A percentile compares a stretch with the other conserved stretches of the same genome.
Evolutionary conservation across 2,113 vertebrate species (phyloP).

Genomic region (Pseudopodoces humilis): DNA sequence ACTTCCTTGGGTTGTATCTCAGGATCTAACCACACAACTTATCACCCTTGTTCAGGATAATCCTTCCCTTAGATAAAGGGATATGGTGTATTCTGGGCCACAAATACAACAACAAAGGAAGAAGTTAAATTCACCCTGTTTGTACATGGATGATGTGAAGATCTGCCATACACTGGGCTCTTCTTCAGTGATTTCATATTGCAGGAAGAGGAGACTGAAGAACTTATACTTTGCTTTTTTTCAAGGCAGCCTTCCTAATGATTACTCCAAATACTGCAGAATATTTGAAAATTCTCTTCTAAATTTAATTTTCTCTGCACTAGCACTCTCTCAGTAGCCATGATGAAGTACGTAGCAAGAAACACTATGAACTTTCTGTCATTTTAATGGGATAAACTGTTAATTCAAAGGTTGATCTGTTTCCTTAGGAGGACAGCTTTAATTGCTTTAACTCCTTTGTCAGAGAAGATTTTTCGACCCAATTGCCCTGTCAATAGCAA

Average conservation of each 20-base stretch:
- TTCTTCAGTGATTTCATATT: background rate
- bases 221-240: background rate
- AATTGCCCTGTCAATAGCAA: background rate
- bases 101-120: background rate
- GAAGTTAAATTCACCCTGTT: background rate
- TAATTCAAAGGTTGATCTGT: constrained; percentile 36
- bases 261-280: background rate
- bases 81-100: background rate
- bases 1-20: background rate
- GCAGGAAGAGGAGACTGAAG: background rate
- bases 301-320: background rate
- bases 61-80: background rate
- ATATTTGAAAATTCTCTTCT: background rate
- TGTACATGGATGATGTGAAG: background rate
- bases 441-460: constrained; percentile 16
- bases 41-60: background rate
- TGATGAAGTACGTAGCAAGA: background rate
- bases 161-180: background rate
- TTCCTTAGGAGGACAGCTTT: background rate
- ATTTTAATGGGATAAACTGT: background rate
- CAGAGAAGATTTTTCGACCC: background rate
- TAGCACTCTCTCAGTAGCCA: background rate
- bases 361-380: background rate
- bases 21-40: background rate
- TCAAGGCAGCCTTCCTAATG: background rate